Evolutionary conservation across 2,888 invertebrate species (phyloP), one percentile per base, ranked within the genome.

Genomic region (Cactoblastis cactorum): DNA sequence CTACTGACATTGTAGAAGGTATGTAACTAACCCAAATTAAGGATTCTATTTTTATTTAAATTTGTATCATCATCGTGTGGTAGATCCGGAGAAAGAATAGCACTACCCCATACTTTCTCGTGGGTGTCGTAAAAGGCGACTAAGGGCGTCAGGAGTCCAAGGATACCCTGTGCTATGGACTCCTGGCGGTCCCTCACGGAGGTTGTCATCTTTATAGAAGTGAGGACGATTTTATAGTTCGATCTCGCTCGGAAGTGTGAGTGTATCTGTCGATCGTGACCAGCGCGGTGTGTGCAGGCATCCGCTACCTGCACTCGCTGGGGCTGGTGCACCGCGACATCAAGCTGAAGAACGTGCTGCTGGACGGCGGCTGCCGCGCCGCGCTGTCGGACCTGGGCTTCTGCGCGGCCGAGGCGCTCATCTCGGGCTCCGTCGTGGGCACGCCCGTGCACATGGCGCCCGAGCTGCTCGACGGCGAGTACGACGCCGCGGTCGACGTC

Each of bases 391-490:
- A 97, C 86, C 92, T 97, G 18, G 97, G 97, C 0, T 97, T 97
- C 87, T 97, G 96, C 71, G 95, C 96, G 56, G 95, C 96, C 1
- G 96, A 95, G 73, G 96, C 96, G 0, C 95, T 97, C 91, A 95
- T 97, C 92, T 95, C 95, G 0, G 96, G 96, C 32, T 96, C 96
- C 56, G 93, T 97, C 54, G 97, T 97, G 18, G 96, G 95, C 41
- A 95, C 95, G 2, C 97, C 97, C 0, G 95, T 96, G 53, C 97
- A 97, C 78, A 97, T 97, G 97, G 96, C 97, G 9, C 97, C 97
- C 0, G 97, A 97, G 77, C 88, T 97, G 47, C 91, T 96, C 53
- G 92, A 92, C 11, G 95, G 96, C 0, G 92, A 92, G 55, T 97
- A 97, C 68, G 95, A 96, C 71, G 94, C 93, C 55, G 93, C 93